Base-by-base conservation (phyloP, 2,113 vertebrate species). In the Scophthalmus maximus region DNA sequence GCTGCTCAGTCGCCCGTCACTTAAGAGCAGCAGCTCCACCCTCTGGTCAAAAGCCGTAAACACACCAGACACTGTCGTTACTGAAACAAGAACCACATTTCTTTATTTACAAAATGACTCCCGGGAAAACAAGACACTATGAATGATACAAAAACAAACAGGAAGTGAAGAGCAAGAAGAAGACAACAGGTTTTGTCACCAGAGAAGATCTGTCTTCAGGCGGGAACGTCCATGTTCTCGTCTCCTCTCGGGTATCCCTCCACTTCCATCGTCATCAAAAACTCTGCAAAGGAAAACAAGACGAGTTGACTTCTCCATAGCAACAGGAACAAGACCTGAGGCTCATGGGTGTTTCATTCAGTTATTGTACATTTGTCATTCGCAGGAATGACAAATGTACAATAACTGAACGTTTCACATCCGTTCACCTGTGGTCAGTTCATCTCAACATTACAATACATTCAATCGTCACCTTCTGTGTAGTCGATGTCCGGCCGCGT, bases 401-500 rank as follows among this genome's bases (percentile, higher is more conserved):
- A n/a, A n/a, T n/a, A n/a, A n/a, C n/a, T n/a, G n/a, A n/a, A n/a
- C 27, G 4, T 40, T 40, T 40, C 36, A 40, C 11, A 9, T n/a
- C n/a, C n/a, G n/a, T 40, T 9, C 12, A 14, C 36, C 36, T 14
- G 40, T 2, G 36, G 40, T 44, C 40, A n/a, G 15, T 44, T 44
- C n/a, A n/a, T 38, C 36, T 38, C 10, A 11, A n/a, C n/a, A n/a
- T n/a, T n/a, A n/a, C n/a, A n/a, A n/a, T n/a, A n/a, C n/a, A n/a
- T n/a, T n/a, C n/a, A n/a, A n/a, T 46, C 11, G n/a, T 57, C 46
- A 64, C 63, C 97, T 94, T 98, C 97, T 64, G 95, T 98, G 86
- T 96, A 95, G 92, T 99, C 97, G 25, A 95, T 71, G 42, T 94
- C 93, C 27, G 97, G 96, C 3, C 92, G 89, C 0, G 93, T 95